Base-by-base conservation (phyloP, 2,888 invertebrate species). In the Desoria tigrina region DNA sequence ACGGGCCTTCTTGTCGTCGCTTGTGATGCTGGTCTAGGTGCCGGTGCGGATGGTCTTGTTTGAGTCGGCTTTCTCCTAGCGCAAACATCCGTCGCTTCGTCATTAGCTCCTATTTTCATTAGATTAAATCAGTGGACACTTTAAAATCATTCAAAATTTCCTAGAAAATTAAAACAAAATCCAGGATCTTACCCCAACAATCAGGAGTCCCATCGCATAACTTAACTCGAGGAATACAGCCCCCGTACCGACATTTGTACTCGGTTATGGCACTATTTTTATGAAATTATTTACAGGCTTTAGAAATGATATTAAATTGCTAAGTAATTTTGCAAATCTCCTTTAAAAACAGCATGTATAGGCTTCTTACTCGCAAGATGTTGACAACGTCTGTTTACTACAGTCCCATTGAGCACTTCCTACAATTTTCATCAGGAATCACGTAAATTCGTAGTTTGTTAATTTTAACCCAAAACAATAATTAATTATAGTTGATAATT, bases 201-300 rank as follows among this genome's bases (percentile, higher is more conserved):
- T 74, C 71, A 9, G 63, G 37, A 6, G 57, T 49, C 16, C 69
- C 71, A 51, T 76, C 66, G 53, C 76, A 76, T 23, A 68, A 53
- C 50, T 67, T 57, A 0, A 21, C 50, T 53, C 65, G 61, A 11
- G 65, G 50, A 11, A 76, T 60, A 45, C 76, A 76, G 0, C 73
- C 74, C 6, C 76, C 76, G 53, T 73, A 73, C 42, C 76, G 60
- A 51, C 76, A 76, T 56, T 69, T 71, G 14, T 71, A 63, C 27
- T 71, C 63, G 2, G 28, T 57, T 21, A 26, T 28, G 21, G 69
- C 65, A 51, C 73, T 73, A 53, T 24, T n/a, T n/a, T n/a, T 42
- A 21, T 7, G 4, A 66, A 51, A 18, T 39, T 16, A 39, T 39
- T 16, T 16, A 39, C 9, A 39, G 9, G 16, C 16, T 39, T 9